Conservation (phyloP, 37 sponge, comb jelly and placozoan genomes). For the Corticium candelabrum region DNA sequence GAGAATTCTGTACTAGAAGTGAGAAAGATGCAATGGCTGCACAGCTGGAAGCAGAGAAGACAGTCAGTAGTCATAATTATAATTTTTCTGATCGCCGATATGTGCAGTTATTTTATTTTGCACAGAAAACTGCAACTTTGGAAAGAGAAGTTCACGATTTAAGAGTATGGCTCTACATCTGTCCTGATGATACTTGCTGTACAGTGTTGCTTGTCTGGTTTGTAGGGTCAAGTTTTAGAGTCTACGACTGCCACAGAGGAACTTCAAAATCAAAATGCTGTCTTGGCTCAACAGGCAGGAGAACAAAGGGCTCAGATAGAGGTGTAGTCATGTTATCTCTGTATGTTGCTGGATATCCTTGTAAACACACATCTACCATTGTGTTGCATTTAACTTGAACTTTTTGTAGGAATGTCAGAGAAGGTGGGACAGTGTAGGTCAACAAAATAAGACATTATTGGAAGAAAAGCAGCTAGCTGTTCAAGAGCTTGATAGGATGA, state of each 20-base stretch:
- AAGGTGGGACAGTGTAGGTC: constrained; percentile 23
- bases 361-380: too few relatives aligned
- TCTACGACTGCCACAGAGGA: background rate
- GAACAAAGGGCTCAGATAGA: background rate
- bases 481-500: background rate
- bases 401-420: constrained; percentile 20
- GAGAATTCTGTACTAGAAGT: background rate
- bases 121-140: too few relatives aligned
- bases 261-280: background rate
- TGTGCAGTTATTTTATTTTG: too few relatives aligned
- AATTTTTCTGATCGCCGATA: too few relatives aligned
- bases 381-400: background rate
- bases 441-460: constrained; percentile 23
- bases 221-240: background rate
- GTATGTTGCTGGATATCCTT: too few relatives aligned
- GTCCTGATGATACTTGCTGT: too few relatives aligned
- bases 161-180: too few relatives aligned
- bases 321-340: background rate
- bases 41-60: background rate
- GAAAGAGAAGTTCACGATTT: too few relatives aligned
- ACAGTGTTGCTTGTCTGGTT: too few relatives aligned
- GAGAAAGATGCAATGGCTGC: background rate
- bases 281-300: background rate
- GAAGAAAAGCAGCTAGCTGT: constrained; percentile 29
- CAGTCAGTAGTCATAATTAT: too few relatives aligned